These are phyloP conservation scores for Aegithalos caudatus DNA, from an alignment of 2,113 vertebrate genomes.

Conservation along the genomic window DNA sequence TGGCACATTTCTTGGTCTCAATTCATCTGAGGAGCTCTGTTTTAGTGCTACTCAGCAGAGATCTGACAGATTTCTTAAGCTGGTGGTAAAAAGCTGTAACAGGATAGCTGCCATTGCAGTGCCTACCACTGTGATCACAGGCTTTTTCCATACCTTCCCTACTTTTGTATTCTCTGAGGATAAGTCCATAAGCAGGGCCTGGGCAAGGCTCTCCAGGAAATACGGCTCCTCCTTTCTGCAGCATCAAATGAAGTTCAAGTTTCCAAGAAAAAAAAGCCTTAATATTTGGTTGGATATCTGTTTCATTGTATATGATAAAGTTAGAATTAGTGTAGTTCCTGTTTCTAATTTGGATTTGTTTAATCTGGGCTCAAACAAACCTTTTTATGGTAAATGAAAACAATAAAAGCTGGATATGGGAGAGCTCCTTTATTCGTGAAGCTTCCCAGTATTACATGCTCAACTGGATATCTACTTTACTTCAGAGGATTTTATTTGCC, in stretches of 20 bases:
- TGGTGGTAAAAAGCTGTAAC: background rate
- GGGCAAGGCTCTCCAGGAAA: background rate
- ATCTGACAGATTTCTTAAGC: background rate
- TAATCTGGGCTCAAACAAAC: background rate
- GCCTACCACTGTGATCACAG: background rate
- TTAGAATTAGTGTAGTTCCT: background rate
- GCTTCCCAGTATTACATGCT: background rate
- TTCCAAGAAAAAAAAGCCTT: background rate
- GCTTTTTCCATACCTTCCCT: background rate
- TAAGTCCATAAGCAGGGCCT: background rate
- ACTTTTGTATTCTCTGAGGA: background rate
- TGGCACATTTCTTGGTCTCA: background rate
- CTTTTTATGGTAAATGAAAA: background rate
- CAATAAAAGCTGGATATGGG: background rate
- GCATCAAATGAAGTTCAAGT: background rate
- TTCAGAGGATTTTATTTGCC: constrained; percentile 17
- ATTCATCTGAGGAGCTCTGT: background rate
- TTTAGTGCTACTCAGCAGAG: background rate
- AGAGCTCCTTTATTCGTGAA: background rate
- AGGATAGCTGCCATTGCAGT: background rate
- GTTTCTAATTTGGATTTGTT: background rate
- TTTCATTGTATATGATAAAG: background rate
- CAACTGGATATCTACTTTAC: background rate
- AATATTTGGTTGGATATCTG: background rate
- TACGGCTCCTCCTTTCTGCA: background rate